A percentile compares a stretch with the other conserved stretches of the same genome.
Conservation (phyloP, 1,140 invertebrate genomes). For the Drosophila fuyamai region DNA sequence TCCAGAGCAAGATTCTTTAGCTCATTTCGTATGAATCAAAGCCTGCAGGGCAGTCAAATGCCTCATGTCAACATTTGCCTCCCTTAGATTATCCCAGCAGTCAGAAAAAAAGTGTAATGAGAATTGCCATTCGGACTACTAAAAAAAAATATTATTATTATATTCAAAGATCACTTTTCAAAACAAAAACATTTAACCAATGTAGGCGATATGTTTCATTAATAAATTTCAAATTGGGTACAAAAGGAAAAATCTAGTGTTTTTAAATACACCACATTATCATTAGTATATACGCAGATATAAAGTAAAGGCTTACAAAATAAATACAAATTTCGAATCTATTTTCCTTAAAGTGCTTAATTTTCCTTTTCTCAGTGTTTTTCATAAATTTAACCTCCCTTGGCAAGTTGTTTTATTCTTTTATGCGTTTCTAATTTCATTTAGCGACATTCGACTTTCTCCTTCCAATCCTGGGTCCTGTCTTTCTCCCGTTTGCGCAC, state of each 20-base stretch:
- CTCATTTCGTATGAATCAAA: constrained; percentile 49
- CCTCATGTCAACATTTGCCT: constrained; percentile 66
- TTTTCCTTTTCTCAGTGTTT: constrained; percentile 10
- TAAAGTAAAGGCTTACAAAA: too few relatives aligned
- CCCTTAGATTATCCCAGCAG: constrained; percentile 8
- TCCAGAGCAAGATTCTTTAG: constrained; percentile 16
- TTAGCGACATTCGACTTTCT: constrained; percentile 78
- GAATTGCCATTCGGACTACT: neutral
- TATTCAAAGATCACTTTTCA: too few relatives aligned
- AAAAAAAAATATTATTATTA: neutral
- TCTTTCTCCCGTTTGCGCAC: neutral
- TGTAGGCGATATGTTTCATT: too few relatives aligned
- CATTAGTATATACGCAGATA: too few relatives aligned
- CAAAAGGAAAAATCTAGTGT: too few relatives aligned
- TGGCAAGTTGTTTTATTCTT: constrained; percentile 73
- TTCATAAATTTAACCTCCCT: constrained; percentile 32
- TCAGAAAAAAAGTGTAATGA: neutral
- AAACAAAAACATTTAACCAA: too few relatives aligned
- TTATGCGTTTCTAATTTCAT: constrained; percentile 83
- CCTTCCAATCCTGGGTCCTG: constrained; percentile 1
- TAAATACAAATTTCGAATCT: too few relatives aligned
- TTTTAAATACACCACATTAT: too few relatives aligned
- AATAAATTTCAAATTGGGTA: too few relatives aligned
- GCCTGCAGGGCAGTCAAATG: constrained; percentile 64
- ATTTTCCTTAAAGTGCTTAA: neutral